phyloP scores from a whole-genome alignment of 2,113 vertebrate species.

The Lepisosteus oculatus region DNA sequence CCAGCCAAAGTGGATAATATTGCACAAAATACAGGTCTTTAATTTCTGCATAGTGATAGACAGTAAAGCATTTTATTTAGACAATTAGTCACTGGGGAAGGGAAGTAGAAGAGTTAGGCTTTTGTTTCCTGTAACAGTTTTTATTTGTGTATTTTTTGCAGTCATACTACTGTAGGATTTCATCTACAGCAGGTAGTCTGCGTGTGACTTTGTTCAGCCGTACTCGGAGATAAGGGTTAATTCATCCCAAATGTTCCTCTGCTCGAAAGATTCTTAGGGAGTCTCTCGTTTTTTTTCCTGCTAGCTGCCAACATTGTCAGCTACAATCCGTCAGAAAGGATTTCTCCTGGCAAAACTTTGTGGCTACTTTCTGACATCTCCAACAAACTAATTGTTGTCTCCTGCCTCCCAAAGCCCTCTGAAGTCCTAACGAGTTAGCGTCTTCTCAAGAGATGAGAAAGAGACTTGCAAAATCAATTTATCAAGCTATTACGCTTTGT shows the following conservation, averaged over 20 bases:
- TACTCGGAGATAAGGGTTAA: constrained; percentile 60
- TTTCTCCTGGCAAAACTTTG: constrained; percentile 83
- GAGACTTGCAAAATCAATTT: constrained; percentile 80
- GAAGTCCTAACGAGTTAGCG: constrained; percentile 93
- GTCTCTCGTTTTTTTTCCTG: constrained; percentile 29
- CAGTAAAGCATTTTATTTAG: neutral
- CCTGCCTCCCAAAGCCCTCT: constrained; percentile 73
- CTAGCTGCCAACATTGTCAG: constrained; percentile 77
- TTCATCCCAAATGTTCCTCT: constrained; percentile 47
- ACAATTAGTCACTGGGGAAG: neutral
- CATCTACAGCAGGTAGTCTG: constrained; percentile 59
- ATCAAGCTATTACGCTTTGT: constrained; percentile 81
- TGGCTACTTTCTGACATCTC: constrained; percentile 86
- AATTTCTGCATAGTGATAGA: too few relatives aligned
- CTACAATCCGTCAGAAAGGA: constrained; percentile 87
- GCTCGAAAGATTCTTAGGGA: constrained; percentile 45
- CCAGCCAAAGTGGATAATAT: too few relatives aligned
- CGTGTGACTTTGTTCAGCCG: constrained; percentile 50
- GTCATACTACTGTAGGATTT: constrained; percentile 57
- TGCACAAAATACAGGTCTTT: too few relatives aligned
- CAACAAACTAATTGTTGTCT: constrained; percentile 97
- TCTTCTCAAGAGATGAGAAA: constrained; percentile 83
- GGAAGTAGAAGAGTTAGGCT: neutral
- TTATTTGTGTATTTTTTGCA: too few relatives aligned
- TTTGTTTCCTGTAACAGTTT: neutral